These are phyloP conservation scores for Labeo rohita DNA, from an alignment of 2,113 vertebrate species.

Conservation along the genomic window DNA sequence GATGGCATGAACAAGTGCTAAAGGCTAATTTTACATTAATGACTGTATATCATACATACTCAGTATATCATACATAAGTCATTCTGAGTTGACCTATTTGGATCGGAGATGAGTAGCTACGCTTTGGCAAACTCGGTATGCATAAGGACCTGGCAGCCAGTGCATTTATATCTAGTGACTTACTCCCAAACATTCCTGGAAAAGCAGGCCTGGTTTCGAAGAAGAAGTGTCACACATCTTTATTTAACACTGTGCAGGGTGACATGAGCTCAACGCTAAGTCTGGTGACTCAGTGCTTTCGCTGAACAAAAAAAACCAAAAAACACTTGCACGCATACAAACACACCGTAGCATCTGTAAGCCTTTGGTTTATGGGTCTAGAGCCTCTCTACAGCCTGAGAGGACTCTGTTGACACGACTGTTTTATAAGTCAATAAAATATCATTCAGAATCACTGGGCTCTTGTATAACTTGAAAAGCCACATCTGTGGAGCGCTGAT, in stretches of 20 bases:
- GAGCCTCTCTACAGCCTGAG: constrained; percentile 63
- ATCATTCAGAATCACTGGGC: constrained; percentile 73
- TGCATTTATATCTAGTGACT: constrained; percentile 23
- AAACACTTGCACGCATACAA: constrained; percentile 21
- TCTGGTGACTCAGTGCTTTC: constrained; percentile 63
- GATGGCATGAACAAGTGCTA: background rate
- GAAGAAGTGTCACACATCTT: constrained; percentile 39
- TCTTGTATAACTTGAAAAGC: constrained; percentile 73
- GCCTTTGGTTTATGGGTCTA: constrained; percentile 68
- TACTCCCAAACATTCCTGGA: constrained; percentile 52
- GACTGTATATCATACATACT: background rate
- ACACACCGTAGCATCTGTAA: constrained; percentile 61
- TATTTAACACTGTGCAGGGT: constrained; percentile 53
- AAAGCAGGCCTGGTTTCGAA: constrained; percentile 46
- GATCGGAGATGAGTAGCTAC: constrained; percentile 19
- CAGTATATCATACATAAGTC: background rate
- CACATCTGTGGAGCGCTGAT: constrained; percentile 72
- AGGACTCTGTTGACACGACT: constrained; percentile 76
- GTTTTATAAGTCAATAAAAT: constrained; percentile 78
- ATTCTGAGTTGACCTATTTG: constrained; percentile 7
- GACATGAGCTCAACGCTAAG: constrained; percentile 59
- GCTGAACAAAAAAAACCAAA: background rate
- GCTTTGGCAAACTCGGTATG: constrained; percentile 30
- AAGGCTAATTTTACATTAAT: background rate
- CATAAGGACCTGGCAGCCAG: constrained; percentile 31